Evolutionary conservation across 2,797 vertebrate genomes (phyloP).

Genomic region (Sciurus carolinensis): DNA sequence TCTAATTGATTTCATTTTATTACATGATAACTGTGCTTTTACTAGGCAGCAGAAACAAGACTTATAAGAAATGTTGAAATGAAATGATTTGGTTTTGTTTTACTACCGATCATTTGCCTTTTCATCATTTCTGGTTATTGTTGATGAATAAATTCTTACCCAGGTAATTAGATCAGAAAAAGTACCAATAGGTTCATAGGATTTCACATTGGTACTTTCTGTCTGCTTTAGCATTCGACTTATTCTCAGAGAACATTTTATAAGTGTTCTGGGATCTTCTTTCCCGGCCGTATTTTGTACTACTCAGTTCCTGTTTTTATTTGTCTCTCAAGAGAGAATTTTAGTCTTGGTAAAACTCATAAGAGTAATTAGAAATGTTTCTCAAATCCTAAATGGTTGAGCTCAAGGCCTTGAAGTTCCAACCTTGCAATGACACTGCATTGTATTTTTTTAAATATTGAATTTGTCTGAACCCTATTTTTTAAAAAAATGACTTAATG

Average conservation of each 20-base stretch:
- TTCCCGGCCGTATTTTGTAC: constrained; percentile 8
- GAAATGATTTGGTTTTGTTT: not conserved
- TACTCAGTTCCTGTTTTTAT: not conserved
- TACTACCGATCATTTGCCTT: not conserved
- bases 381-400: not conserved
- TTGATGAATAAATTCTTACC: not conserved
- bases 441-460: not conserved
- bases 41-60: not conserved
- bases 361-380: not conserved
- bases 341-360: not conserved
- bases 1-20: not conserved
- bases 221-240: not conserved
- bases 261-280: constrained; percentile 13
- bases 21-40: not conserved
- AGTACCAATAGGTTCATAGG: not conserved
- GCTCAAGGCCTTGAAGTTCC: not conserved
- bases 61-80: constrained; percentile 2
- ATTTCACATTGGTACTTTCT: constrained; percentile 13
- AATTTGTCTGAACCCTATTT: not conserved
- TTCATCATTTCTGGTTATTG: constrained; percentile 7
- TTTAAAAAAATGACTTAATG: constrained; percentile 19
- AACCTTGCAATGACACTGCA: not conserved
- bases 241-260: constrained; percentile 28
- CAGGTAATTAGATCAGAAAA: not conserved
- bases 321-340: constrained; percentile 17